These are phyloP conservation scores for Athripsodes cinereus DNA, from an alignment of 2,888 invertebrate species.

Conservation along the genomic window DNA sequence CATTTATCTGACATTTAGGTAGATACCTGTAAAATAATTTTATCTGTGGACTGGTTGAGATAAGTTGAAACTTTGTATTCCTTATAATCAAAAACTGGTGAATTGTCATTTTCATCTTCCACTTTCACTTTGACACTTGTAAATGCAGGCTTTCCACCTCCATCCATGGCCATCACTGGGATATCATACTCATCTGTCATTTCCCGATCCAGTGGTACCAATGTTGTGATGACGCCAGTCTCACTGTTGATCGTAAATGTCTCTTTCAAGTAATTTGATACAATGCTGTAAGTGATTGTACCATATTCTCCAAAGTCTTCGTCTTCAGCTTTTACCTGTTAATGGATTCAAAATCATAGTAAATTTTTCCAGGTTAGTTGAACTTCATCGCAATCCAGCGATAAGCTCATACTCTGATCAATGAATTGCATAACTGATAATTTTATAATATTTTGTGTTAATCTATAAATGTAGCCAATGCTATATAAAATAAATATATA, in stretches of 20 bases:
- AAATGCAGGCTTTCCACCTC: slow-evolving; percentile 62
- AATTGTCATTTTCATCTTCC: slow-evolving; percentile 68
- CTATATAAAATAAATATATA: no score
- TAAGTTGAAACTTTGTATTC: slow-evolving; percentile 63
- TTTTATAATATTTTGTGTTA: no score
- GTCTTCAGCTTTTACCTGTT: slow-evolving; percentile 60
- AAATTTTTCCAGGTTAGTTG: not conserved
- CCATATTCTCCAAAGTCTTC: slow-evolving; percentile 64
- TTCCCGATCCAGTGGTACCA: slow-evolving; percentile 59
- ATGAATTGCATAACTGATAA: no score
- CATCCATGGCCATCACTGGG: slow-evolving; percentile 66
- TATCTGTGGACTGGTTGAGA: slow-evolving; percentile 50
- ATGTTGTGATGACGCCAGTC: slow-evolving; percentile 57
- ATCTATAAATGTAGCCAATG: no score
- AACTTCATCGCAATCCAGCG: not conserved
- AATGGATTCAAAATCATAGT: not conserved
- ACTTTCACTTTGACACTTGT: slow-evolving; percentile 62
- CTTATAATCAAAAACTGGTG: slow-evolving; percentile 58
- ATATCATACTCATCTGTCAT: slow-evolving; percentile 60
- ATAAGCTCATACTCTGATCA: not conserved
- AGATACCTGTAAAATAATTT: slow-evolving; percentile 52
- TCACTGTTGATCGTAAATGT: slow-evolving; percentile 58
- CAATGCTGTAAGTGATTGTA: slow-evolving; percentile 59
- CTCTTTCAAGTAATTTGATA: slow-evolving; percentile 57
- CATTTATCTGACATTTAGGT: not conserved